phyloP scores from a whole-genome alignment of 2,113 vertebrate species.

The Hyla sarda region DNA sequence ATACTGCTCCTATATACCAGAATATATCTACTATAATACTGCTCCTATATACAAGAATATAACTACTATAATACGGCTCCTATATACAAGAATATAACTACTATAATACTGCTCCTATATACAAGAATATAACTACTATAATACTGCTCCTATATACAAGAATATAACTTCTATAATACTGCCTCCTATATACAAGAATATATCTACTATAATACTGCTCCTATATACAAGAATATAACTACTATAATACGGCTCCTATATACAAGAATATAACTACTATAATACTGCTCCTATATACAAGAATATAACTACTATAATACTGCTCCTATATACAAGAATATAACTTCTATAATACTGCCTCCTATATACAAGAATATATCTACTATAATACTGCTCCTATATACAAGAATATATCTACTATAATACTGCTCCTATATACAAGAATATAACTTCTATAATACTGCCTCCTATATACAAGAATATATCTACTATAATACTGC shows the following conservation, averaged over 20 bases:
- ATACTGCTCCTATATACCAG: neutral
- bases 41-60: neutral
- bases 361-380: neutral
- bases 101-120: neutral
- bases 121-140: too few species aligned
- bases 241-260: neutral
- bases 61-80: constrained; percentile 7
- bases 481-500: constrained; percentile 17
- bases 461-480: neutral
- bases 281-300: constrained; percentile 1
- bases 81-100: constrained; percentile 12
- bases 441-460: constrained; percentile 11
- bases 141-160: neutral
- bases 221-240: too few species aligned
- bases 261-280: constrained; percentile 19
- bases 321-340: neutral
- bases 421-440: neutral
- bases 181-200: neutral
- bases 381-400: constrained; percentile 10
- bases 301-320: constrained; percentile 18
- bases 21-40: constrained; percentile 15
- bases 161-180: constrained; percentile 22
- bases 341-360: neutral
- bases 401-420: constrained; percentile 9
- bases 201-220: constrained; percentile 3